A percentile compares a stretch with the other conserved stretches of the same genome.
Evolutionary conservation across 35 echinoderm and acorn worm species (phyloP).

Genomic region (Chiridota heheva): DNA sequence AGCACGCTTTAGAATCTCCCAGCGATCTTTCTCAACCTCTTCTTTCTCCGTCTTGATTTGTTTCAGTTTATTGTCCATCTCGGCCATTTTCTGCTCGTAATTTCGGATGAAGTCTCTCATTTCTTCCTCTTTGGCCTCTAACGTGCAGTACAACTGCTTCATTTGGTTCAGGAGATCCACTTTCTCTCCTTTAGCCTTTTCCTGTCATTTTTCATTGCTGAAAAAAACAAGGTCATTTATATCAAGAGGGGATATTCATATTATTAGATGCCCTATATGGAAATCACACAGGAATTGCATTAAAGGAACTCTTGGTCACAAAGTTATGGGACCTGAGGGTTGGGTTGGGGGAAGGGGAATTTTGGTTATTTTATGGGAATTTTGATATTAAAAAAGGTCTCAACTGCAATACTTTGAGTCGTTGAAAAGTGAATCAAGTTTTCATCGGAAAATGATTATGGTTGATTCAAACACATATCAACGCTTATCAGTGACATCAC

Average conservation of each 20-base stretch:
- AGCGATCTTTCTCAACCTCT: slow-evolving; percentile 92
- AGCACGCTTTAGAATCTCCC: slow-evolving; percentile 89
- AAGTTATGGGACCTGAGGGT: no score
- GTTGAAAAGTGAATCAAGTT: no score
- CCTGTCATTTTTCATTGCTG: slow-evolving; percentile 97
- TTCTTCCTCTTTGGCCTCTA: slow-evolving; percentile 96
- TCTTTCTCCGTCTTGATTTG: slow-evolving; percentile 85
- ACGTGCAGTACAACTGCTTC: slow-evolving; percentile 97
- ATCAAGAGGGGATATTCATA: not conserved
- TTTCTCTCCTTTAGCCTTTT: slow-evolving; percentile 96
- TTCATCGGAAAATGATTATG: no score
- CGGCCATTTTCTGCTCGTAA: slow-evolving; percentile 84
- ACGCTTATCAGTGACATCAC: no score
- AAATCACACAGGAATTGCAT: no score
- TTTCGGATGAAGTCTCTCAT: slow-evolving; percentile 93
- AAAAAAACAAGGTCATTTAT: slow-evolving; percentile 1
- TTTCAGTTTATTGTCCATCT: slow-evolving; percentile 80
- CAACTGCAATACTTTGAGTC: no score
- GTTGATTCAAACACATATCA: no score
- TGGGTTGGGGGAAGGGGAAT: no score
- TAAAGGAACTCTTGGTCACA: no score
- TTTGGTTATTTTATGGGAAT: no score
- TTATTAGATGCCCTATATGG: no score
- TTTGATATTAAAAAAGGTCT: no score
- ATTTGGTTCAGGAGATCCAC: slow-evolving; percentile 98